phyloP scores from a whole-genome alignment of 35 echinoderm and acorn worm genomes.

The Anneissia japonica region DNA sequence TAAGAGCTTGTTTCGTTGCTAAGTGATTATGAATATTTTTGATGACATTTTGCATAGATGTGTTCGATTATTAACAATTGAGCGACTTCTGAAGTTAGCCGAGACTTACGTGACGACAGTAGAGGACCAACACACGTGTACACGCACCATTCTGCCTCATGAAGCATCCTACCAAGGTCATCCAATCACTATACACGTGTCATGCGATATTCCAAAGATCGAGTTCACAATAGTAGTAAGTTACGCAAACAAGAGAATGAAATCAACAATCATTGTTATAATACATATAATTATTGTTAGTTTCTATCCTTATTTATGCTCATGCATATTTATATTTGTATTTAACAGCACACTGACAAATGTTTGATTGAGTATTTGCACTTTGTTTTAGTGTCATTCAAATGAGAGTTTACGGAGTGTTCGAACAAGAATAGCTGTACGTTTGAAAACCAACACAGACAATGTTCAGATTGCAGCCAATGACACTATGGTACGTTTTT shows the following conservation, averaged over 20 bases:
- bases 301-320: no score
- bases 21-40: background rate
- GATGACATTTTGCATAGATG: conserved; percentile 33
- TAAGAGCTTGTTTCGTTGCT: background rate
- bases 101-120: conserved; percentile 89
- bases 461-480: conserved; percentile 80
- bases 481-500: conserved; percentile 68
- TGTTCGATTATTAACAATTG: conserved; percentile 79
- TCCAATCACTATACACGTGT: conserved; percentile 79
- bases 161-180: conserved; percentile 94
- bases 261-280: no score
- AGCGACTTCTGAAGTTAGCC: conserved; percentile 77
- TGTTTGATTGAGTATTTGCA: background rate
- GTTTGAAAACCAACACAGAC: conserved; percentile 69
- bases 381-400: conserved; percentile 59
- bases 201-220: conserved; percentile 70
- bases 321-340: no score
- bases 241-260: no score
- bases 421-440: conserved; percentile 56
- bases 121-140: conserved; percentile 63
- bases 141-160: conserved; percentile 87
- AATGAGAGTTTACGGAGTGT: conserved; percentile 88
- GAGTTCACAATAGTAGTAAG: conserved; percentile 93
- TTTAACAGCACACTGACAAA: background rate
- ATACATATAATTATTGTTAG: no score